Conservation (phyloP, 2,113 vertebrate genomes). For the Orycteropus afer region DNA sequence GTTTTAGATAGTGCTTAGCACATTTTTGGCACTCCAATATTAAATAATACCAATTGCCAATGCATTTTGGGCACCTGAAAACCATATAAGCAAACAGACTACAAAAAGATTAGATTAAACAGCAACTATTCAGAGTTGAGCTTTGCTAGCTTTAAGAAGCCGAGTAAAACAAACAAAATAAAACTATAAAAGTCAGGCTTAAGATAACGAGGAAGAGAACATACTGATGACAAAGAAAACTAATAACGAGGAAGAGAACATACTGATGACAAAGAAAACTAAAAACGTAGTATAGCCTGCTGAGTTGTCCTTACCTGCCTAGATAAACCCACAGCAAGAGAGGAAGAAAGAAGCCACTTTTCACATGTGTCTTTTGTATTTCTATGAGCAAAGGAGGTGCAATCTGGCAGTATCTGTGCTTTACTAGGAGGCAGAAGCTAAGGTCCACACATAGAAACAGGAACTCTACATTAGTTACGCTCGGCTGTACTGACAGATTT, state of each 20-base stretch:
- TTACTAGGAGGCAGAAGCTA: background rate
- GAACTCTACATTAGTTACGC: background rate
- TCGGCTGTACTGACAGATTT: background rate
- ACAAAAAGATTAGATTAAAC: background rate
- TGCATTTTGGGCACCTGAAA: conserved; percentile 54
- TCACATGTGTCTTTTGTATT: background rate
- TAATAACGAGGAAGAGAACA: background rate
- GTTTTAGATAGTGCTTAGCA: conserved; percentile 19
- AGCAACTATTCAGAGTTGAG: conserved; percentile 10
- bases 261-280: background rate
- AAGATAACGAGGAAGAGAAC: background rate
- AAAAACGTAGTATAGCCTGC: background rate
- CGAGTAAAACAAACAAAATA: conserved; percentile 49
- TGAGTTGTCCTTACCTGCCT: background rate
- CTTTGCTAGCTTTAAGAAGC: conserved; percentile 40
- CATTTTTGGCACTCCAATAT: conserved; percentile 41
- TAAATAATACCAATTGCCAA: conserved; percentile 47
- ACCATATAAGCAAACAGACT: conserved; percentile 31
- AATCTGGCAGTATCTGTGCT: background rate
- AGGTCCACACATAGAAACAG: background rate
- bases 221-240: background rate
- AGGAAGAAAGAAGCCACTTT: background rate
- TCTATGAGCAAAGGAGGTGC: background rate
- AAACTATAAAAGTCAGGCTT: conserved; percentile 20
- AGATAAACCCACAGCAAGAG: background rate